Conservation (phyloP, 2,888 invertebrate species). For the Clepsis dumicolana region DNA sequence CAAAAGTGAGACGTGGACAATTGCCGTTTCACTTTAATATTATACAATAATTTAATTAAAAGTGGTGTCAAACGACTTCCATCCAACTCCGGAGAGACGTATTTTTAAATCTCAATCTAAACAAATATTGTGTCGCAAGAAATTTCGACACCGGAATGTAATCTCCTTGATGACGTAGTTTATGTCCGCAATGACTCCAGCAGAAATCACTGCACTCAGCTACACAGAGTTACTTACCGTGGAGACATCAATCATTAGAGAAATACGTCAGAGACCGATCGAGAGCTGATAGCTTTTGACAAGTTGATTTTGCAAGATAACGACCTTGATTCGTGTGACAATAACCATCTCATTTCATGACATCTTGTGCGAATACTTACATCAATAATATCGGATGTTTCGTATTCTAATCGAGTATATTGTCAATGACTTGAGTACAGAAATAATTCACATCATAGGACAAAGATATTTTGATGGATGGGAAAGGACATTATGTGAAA, state of each 20-base stretch:
- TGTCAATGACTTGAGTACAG: constrained; percentile 5
- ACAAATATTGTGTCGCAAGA: constrained; percentile 6
- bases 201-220: constrained; percentile 18
- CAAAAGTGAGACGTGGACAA: constrained; percentile 25
- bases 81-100: background rate
- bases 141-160: background rate
- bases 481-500: background rate
- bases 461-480: background rate
- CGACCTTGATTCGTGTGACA: constrained; percentile 26
- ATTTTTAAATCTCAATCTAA: background rate
- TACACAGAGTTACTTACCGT: constrained; percentile 4
- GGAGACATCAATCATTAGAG: constrained; percentile 35
- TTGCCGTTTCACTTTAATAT: constrained; percentile 36
- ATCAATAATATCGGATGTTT: background rate
- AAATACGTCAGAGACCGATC: constrained; percentile 30
- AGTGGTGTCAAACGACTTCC: background rate
- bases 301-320: constrained; percentile 24
- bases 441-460: background rate
- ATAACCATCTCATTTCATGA: constrained; percentile 24
- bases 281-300: constrained; percentile 31
- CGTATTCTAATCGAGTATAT: constrained; percentile 6
- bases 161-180: background rate
- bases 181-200: constrained; percentile 1
- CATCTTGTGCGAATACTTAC: constrained; percentile 9
- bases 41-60: constrained; percentile 31